phyloP scores from a whole-genome alignment of 2,797 vertebrate genomes.

The Chloroceryle inda region DNA sequence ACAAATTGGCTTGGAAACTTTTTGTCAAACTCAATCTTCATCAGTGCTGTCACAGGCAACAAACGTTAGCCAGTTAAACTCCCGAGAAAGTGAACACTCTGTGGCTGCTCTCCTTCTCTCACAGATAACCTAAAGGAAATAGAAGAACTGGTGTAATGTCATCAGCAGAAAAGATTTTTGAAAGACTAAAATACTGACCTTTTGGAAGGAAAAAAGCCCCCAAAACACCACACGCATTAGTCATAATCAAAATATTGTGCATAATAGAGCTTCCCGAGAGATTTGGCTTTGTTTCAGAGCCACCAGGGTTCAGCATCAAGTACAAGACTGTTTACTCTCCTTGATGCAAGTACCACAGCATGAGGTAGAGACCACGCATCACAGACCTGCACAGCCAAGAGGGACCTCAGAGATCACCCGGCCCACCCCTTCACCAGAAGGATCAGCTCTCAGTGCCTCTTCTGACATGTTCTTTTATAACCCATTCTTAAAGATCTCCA shows the following conservation, averaged over 20 bases:
- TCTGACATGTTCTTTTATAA: accelerated
- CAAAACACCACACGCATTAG: constrained; percentile 27
- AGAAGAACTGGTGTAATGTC: neutral
- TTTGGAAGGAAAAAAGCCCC: constrained; percentile 9
- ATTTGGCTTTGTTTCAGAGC: constrained; percentile 15
- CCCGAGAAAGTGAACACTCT: neutral
- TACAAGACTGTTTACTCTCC: neutral
- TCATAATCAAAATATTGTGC: constrained; percentile 63
- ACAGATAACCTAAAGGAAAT: neutral
- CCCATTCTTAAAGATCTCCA: neutral
- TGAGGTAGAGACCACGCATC: accelerated
- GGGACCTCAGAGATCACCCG: neutral
- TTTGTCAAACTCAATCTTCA: neutral
- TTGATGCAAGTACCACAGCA: neutral
- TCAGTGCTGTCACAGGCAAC: neutral
- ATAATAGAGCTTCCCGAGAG: constrained; percentile 12
- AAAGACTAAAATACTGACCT: constrained; percentile 20
- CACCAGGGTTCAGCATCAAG: constrained; percentile 28
- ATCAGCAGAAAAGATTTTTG: neutral
- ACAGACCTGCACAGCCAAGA: neutral
- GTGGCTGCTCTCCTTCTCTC: neutral
- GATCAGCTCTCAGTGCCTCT: neutral
- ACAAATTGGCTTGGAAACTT: constrained; percentile 22
- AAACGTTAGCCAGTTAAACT: neutral
- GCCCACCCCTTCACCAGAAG: neutral